Conservation (phyloP, 1,140 invertebrate species). For the Heliconius hermathena region DNA sequence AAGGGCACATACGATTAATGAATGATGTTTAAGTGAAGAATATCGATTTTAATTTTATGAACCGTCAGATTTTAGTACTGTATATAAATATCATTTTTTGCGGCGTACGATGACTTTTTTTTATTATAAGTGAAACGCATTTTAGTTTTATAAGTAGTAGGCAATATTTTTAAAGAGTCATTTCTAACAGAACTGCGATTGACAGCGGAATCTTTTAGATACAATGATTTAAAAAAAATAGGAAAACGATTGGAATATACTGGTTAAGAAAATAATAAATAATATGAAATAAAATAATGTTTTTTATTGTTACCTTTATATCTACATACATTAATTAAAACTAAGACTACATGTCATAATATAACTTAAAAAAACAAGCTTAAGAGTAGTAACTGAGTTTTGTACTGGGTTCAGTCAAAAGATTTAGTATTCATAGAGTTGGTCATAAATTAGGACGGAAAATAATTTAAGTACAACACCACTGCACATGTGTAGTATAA, state of each 20-base stretch:
- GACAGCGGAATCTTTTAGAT: constrained; percentile 79
- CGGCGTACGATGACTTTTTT: constrained; percentile 71
- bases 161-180: constrained; percentile 78
- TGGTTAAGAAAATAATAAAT: constrained; percentile 81
- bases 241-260: constrained; percentile 79
- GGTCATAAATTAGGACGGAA: background rate
- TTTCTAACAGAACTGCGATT: constrained; percentile 75
- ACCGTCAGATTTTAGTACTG: constrained; percentile 71
- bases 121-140: constrained; percentile 79
- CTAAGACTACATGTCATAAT: background rate
- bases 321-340: background rate
- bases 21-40: constrained; percentile 54
- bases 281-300: constrained; percentile 68
- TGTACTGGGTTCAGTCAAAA: background rate
- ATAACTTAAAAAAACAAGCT: background rate
- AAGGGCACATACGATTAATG: constrained; percentile 46
- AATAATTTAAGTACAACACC: background rate
- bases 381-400: background rate
- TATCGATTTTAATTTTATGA: constrained; percentile 68
- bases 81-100: constrained; percentile 78
- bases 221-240: constrained; percentile 77
- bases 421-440: background rate
- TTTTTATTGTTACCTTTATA: constrained; percentile 46
- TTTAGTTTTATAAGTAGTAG: constrained; percentile 81
- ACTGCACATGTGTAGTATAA: background rate